Evolutionary conservation across 2,113 vertebrate species (phyloP).

Genomic region (Mionectes macconnelli): DNA sequence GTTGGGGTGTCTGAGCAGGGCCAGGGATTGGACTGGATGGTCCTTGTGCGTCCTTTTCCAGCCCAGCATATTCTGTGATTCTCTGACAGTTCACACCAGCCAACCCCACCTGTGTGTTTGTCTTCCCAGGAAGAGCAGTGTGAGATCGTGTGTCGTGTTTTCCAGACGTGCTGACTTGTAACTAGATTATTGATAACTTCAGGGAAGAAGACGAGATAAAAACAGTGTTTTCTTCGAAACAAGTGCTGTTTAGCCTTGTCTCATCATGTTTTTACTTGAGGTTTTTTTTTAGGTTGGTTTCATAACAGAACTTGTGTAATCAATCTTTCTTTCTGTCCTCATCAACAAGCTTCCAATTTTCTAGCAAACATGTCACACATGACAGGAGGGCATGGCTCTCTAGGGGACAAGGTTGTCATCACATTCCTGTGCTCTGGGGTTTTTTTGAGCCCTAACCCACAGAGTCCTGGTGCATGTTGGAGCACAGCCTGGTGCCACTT

Average conservation of each 20-base stretch:
- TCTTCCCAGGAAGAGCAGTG: background rate
- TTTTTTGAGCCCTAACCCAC: background rate
- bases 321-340: background rate
- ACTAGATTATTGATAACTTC: background rate
- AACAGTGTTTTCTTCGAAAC: background rate
- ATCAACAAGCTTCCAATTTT: background rate
- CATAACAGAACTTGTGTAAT: conserved; percentile 8
- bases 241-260: background rate
- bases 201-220: background rate
- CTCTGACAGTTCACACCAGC: background rate
- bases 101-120: background rate
- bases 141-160: background rate
- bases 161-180: background rate
- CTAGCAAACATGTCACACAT: background rate
- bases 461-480: accelerated
- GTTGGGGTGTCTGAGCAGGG: background rate
- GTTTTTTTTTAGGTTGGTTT: background rate
- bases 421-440: background rate
- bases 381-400: background rate
- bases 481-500: background rate
- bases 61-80: background rate
- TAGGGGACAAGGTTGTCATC: background rate
- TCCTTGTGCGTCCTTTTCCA: background rate
- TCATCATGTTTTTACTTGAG: background rate
- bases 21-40: accelerated